These are phyloP conservation scores for Pachliopta kotzebuea DNA, from an alignment of 2,888 invertebrate genomes.

Conservation along the genomic window DNA sequence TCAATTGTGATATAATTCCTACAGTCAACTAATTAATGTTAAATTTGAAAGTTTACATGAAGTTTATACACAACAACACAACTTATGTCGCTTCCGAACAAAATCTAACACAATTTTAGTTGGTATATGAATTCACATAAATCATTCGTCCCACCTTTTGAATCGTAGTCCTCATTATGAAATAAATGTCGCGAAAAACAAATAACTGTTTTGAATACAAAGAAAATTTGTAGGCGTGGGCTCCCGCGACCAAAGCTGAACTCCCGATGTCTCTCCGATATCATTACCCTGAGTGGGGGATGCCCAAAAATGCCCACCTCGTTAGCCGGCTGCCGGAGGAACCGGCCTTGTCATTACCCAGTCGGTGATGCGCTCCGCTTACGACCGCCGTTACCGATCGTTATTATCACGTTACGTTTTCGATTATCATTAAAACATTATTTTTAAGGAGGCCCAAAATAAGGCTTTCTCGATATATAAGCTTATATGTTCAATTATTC, in stretches of 20 bases:
- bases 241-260: background rate
- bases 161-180: background rate
- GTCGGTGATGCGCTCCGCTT: conserved; percentile 13
- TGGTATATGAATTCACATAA: no score
- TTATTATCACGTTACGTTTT: conserved; percentile 8
- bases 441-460: background rate
- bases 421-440: background rate
- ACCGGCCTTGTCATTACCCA: conserved; percentile 13
- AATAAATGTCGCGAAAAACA: background rate
- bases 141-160: background rate
- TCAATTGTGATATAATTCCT: no score
- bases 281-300: conserved; percentile 33
- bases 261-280: background rate
- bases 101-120: no score
- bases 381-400: background rate
- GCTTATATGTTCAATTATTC: conserved; percentile 14
- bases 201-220: conserved; percentile 3
- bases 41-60: no score
- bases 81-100: no score
- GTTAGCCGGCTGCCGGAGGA: conserved; percentile 31
- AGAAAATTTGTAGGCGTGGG: background rate
- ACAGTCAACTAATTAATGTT: no score
- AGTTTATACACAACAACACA: no score
- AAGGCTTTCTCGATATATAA: background rate
- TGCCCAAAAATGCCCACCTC: conserved; percentile 37